phyloP scores from a whole-genome alignment of 2,797 vertebrate genomes.

The Schizopygopsis malacanthus region DNA sequence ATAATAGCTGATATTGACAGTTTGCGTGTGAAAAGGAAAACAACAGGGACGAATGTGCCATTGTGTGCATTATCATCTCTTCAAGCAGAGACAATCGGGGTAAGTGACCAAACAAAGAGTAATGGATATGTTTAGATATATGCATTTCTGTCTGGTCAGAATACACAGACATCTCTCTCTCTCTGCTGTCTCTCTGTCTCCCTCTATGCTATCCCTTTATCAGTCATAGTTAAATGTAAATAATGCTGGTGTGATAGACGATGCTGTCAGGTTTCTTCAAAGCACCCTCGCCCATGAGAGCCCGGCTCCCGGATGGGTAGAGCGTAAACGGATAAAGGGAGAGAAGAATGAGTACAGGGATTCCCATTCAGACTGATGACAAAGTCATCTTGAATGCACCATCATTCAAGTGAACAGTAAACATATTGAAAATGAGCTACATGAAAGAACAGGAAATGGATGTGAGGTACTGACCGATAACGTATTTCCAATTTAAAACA shows the following conservation, averaged over 20 bases:
- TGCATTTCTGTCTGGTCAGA: constrained; percentile 13
- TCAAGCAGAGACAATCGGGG: not conserved
- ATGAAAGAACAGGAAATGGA: constrained; percentile 31
- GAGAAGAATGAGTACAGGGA: constrained; percentile 44
- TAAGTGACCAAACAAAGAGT: constrained; percentile 14
- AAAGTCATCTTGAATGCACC: constrained; percentile 29
- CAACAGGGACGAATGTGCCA: not conserved
- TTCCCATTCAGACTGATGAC: constrained; percentile 43
- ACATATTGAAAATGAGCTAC: constrained; percentile 22
- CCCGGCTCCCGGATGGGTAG: constrained; percentile 37
- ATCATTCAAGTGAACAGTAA: constrained; percentile 40
- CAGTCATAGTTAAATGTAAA: constrained; percentile 50
- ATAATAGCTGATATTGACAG: not conserved
- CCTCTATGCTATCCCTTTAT: constrained; percentile 27
- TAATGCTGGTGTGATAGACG: constrained; percentile 53
- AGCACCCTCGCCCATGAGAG: constrained; percentile 49
- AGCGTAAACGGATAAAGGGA: constrained; percentile 51
- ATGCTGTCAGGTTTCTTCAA: constrained; percentile 54
- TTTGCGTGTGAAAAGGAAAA: not conserved
- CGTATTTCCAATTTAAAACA: not conserved
- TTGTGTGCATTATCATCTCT: not conserved
- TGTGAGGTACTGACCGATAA: not conserved
- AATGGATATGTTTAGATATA: not conserved
- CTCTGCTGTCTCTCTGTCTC: not conserved
- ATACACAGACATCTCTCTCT: not conserved